Conservation (phyloP, 2,888 invertebrate genomes). For the Hemaris fuciformis region DNA sequence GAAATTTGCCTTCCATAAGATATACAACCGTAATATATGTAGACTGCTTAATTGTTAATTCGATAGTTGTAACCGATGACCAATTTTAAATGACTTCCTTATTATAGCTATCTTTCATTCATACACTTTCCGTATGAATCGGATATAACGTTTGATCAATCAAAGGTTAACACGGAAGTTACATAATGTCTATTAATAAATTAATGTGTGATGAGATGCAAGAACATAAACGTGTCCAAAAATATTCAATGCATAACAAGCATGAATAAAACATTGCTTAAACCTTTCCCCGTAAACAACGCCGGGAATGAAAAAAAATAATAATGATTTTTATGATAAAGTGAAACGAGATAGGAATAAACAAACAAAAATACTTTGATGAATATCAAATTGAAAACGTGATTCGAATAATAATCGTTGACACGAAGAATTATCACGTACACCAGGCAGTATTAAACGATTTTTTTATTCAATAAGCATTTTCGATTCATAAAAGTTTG, state of each 20-base stretch:
- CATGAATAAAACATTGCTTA: not conserved
- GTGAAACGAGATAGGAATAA: constrained; percentile 29
- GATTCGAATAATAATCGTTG: constrained; percentile 24
- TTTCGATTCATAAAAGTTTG: not conserved
- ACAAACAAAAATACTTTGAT: constrained; percentile 32
- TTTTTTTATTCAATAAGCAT: not conserved
- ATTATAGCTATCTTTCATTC: not conserved
- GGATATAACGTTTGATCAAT: not conserved
- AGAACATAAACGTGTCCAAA: not conserved
- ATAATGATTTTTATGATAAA: constrained; percentile 22
- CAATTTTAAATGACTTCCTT: not conserved
- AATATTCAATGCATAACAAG: not conserved
- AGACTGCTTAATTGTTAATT: no score
- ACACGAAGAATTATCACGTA: not conserved
- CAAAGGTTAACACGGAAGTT: constrained; percentile 1
- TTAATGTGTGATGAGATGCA: not conserved
- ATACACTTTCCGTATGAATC: not conserved
- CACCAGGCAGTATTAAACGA: constrained; percentile 11
- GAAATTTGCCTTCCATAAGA: no score
- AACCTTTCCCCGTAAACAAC: not conserved
- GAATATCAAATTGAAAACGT: constrained; percentile 34
- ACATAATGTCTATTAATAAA: not conserved
- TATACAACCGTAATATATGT: no score
- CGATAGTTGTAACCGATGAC: no score
- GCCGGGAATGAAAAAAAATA: not conserved